Evolutionary conservation across 2,888 invertebrate species (phyloP).

Genomic region (Gandaritis pyraliata): DNA sequence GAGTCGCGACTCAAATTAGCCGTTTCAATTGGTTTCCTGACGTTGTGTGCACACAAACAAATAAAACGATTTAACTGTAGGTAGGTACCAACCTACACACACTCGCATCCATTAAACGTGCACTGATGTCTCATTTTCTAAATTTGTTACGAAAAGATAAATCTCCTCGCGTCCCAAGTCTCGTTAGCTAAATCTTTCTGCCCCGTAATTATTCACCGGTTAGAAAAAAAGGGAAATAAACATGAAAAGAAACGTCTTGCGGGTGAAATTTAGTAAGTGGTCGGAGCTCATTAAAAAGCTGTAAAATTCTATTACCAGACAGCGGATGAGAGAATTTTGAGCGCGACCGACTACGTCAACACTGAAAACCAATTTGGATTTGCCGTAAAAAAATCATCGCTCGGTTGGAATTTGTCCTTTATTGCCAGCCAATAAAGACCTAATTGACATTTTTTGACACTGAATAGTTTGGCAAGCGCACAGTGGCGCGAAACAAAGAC

Average conservation of each 20-base stretch:
- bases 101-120: constrained; percentile 49
- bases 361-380: constrained; percentile 36
- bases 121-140: constrained; percentile 83
- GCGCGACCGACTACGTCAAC: constrained; percentile 47
- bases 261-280: constrained; percentile 76
- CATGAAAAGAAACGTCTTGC: constrained; percentile 74
- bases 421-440: constrained; percentile 40
- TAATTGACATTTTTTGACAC: constrained; percentile 44
- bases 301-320: constrained; percentile 76
- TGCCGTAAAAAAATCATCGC: constrained; percentile 37
- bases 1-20: constrained; percentile 72
- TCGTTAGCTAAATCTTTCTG: constrained; percentile 81
- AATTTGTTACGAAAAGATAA: constrained; percentile 82
- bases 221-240: constrained; percentile 63
- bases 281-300: constrained; percentile 80
- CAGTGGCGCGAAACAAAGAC: constrained; percentile 70
- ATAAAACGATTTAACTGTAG: constrained; percentile 50
- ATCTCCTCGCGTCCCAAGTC: constrained; percentile 74
- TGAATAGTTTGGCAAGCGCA: constrained; percentile 46
- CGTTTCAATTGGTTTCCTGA: constrained; percentile 70
- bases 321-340: constrained; percentile 62
- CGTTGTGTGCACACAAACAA: constrained; percentile 58
- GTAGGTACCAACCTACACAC: constrained; percentile 45
- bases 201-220: constrained; percentile 75
- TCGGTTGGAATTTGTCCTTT: constrained; percentile 51